Evolutionary conservation across 2,113 vertebrate genomes (phyloP).

Genomic region (Toxotes chatareus): DNA sequence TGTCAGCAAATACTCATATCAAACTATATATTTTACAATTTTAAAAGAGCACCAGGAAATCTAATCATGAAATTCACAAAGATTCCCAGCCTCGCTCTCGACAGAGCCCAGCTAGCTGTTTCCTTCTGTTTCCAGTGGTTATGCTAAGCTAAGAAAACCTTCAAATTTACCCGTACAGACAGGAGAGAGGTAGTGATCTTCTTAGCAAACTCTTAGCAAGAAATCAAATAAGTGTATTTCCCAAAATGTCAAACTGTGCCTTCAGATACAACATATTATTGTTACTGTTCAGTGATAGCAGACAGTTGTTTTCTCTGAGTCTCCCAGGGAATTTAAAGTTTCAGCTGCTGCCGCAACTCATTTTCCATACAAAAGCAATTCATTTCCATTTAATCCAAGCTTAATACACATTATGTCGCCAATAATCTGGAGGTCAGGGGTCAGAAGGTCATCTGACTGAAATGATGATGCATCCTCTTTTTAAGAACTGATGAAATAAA

Average conservation of each 20-base stretch:
- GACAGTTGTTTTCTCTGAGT: neutral
- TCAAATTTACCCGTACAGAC: too few relatives aligned
- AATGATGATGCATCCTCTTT: slow-evolving; percentile 20
- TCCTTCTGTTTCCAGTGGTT: neutral
- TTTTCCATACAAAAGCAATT: neutral
- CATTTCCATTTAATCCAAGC: slow-evolving; percentile 11
- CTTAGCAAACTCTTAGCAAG: neutral
- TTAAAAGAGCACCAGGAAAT: neutral
- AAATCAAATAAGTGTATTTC: neutral
- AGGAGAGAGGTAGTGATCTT: neutral
- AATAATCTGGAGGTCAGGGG: slow-evolving; percentile 32
- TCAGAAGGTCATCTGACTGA: slow-evolving; percentile 58
- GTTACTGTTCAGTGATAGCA: neutral
- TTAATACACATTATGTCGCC: neutral
- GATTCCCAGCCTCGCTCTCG: neutral
- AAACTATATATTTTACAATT: too few relatives aligned
- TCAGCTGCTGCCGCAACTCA: neutral
- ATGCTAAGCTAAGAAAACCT: neutral
- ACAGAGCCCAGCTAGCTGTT: neutral
- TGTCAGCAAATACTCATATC: too few relatives aligned
- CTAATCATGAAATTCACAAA: neutral
- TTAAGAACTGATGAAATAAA: slow-evolving; percentile 5
- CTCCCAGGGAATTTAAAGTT: neutral
- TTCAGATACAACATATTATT: neutral
- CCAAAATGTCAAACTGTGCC: neutral